Evolutionary conservation across 2,888 invertebrate genomes (phyloP).

Genomic region (Toxonevra muliebris): DNA sequence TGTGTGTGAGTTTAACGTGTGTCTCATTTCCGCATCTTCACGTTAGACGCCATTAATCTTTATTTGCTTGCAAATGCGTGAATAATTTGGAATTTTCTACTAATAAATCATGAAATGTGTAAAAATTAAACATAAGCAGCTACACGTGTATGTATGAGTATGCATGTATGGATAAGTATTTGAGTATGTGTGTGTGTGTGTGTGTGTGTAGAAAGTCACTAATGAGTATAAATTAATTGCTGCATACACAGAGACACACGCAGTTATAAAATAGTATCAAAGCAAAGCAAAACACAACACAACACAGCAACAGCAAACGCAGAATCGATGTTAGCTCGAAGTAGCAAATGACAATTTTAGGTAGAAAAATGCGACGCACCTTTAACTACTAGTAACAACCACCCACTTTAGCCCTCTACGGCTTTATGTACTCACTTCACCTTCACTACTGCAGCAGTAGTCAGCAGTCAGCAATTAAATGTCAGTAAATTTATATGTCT

Average conservation of each 20-base stretch:
- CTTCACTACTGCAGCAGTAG: too few relatives aligned
- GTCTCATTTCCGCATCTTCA: background rate
- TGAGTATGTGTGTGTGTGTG: constrained; percentile 6
- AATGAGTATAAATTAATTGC: background rate
- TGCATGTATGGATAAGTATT: constrained; percentile 4
- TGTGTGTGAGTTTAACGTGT: background rate
- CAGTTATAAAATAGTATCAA: too few relatives aligned
- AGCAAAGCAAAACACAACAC: too few relatives aligned
- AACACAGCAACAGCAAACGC: too few relatives aligned
- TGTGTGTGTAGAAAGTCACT: background rate
- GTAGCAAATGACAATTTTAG: too few relatives aligned
- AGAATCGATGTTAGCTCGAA: too few relatives aligned
- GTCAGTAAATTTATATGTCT: too few relatives aligned
- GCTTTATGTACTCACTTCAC: too few relatives aligned
- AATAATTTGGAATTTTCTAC: constrained; percentile 28
- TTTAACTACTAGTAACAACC: too few relatives aligned
- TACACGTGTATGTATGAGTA: constrained; percentile 10
- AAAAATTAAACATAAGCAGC: background rate
- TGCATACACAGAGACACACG: background rate
- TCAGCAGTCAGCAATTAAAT: too few relatives aligned
- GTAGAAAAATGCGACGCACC: too few relatives aligned
- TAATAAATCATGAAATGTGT: constrained; percentile 2
- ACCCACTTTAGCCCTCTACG: too few relatives aligned
- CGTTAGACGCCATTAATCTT: constrained; percentile 27
- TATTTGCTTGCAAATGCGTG: constrained; percentile 25